Evolutionary conservation across 1,140 invertebrate genomes (phyloP), one percentile per base, ranked within the genome.

Genomic region (Lasaia peninsularis): DNA sequence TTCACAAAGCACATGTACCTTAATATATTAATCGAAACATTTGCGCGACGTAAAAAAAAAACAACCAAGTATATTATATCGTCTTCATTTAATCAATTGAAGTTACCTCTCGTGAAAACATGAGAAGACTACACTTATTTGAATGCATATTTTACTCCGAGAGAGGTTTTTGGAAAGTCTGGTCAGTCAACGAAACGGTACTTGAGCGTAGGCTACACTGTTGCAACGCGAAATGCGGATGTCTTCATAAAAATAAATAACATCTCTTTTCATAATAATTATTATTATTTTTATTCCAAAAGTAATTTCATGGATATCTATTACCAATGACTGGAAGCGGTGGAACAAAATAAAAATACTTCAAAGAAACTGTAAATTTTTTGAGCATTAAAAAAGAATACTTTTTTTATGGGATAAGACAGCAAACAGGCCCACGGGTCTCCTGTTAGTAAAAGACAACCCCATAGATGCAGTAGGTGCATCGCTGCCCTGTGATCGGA

Each of bases 101-200:
- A 16, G 21, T 18, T 21, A 20, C 44, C 44, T 48, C 44, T 28
- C 12, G 53, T 44, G 20, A 55, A n/a, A 40, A 24, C 53, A 44
- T 40, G 40, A 56, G 35, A 37, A 56, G 35, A 56, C 53, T 56
- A 56, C 35, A 56, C 37, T 56, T 56, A 44, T 24, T 32, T 56
- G 40, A 56, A 56, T 52, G 37, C 35, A 40, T 48, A 56, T 56
- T 54, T 56, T 56, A 51, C 54, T 48, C 33, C 34, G 54, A 28
- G 44, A 60, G 51, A 58, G 53, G 62, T 72, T 81, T 86, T 86
- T 85, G 75, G 81, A 86, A 86, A 86, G 83, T 84, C 58, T 66
- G 65, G 58, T 59, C 73, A 78, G 44, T 56, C 37, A 79, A 70
- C 80, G 80, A 73, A 64, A 83, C 83, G 75, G 56, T 67, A 64